Evolutionary conservation across 2,113 vertebrate genomes (phyloP).

Genomic region (Carollia perspicillata): DNA sequence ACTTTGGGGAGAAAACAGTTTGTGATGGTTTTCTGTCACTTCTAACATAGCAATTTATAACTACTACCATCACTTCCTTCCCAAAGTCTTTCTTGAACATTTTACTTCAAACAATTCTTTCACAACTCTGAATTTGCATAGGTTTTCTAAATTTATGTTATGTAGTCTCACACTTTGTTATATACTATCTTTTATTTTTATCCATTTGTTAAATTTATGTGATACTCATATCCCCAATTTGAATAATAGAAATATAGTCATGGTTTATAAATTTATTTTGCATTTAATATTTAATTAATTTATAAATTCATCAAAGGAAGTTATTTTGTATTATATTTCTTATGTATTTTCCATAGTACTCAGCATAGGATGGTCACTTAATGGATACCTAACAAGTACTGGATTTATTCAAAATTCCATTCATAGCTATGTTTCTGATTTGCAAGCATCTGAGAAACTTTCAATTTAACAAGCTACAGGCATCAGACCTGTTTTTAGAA

Average conservation of each 20-base stretch:
- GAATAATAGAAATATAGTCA: conserved; percentile 27
- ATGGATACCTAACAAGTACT: neutral
- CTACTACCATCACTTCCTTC: neutral
- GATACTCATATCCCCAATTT: neutral
- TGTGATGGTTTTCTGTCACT: neutral
- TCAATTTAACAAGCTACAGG: neutral
- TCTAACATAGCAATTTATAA: neutral
- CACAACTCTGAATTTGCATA: neutral
- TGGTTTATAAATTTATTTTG: conserved; percentile 14
- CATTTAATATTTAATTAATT: conserved; percentile 11
- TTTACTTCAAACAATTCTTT: neutral
- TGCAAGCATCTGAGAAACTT: neutral
- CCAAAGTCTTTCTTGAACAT: neutral
- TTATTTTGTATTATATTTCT: conserved; percentile 4
- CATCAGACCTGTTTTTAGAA: neutral
- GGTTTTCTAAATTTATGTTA: conserved; percentile 7
- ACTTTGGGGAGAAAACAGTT: neutral
- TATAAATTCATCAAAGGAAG: neutral
- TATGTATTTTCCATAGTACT: conserved; percentile 31
- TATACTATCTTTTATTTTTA: neutral
- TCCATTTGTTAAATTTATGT: conserved; percentile 19
- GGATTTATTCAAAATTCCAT: conserved; percentile 26
- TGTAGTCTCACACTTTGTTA: neutral
- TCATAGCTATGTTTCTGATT: conserved; percentile 13
- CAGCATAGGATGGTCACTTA: neutral